Evolutionary conservation across 2,888 invertebrate genomes (phyloP).

Genomic region (Cryptops parisi): DNA sequence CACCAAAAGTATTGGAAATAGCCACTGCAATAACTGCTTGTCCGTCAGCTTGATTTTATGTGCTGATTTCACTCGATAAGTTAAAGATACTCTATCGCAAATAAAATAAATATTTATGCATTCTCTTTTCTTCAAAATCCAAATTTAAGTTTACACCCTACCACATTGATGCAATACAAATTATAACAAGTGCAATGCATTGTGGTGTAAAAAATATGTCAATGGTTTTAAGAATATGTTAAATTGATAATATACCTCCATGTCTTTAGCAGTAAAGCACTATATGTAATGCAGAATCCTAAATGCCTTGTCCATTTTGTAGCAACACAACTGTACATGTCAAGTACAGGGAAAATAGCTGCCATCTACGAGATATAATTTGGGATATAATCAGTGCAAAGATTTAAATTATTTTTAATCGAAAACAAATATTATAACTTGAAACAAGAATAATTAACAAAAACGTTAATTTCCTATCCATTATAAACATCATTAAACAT

Average conservation of each 20-base stretch:
- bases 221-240: no score
- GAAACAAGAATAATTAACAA: constrained; percentile 1
- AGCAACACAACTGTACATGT: constrained; percentile 68
- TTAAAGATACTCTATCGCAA: constrained; percentile 60
- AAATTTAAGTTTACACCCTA: no score
- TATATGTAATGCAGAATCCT: constrained; percentile 85
- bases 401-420: no score
- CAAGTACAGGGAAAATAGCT: constrained; percentile 74
- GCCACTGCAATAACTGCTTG: constrained; percentile 80
- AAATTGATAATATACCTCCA: constrained; percentile 54
- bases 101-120: constrained; percentile 8
- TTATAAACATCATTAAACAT: no score
- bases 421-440: no score
- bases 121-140: no score
- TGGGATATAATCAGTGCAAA: no score
- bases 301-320: constrained; percentile 87
- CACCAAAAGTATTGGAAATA: constrained; percentile 77
- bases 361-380: constrained; percentile 75
- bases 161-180: background rate
- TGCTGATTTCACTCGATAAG: constrained; percentile 83
- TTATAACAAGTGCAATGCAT: no score
- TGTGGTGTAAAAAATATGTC: no score
- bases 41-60: constrained; percentile 86
- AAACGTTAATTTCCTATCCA: background rate
- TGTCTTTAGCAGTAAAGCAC: constrained; percentile 82